Percentiles rank a stretch among this genome's conserved stretches.
Conservation (phyloP, 2,797 vertebrate genomes). For the Erithacus rubecula region DNA sequence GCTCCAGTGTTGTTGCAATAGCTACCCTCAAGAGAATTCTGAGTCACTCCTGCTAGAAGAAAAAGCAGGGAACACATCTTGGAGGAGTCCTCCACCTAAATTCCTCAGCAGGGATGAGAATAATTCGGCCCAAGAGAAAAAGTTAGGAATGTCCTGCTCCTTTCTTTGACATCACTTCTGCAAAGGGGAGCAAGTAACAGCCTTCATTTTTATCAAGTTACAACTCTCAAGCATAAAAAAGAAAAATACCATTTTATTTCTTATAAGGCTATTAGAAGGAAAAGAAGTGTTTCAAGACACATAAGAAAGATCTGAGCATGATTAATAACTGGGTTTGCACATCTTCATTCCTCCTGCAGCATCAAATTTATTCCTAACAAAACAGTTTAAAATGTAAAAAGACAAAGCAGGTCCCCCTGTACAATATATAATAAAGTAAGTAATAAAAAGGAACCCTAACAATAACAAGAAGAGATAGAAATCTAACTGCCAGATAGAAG, state of each 20-base stretch:
- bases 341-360: neutral
- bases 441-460: neutral
- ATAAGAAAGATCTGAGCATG: neutral
- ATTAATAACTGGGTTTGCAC: neutral
- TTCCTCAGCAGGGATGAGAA: neutral
- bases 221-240: neutral
- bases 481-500: neutral
- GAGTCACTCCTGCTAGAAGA: neutral
- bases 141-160: neutral
- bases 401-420: neutral
- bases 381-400: neutral
- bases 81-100: neutral
- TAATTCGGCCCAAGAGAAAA: neutral
- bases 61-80: neutral
- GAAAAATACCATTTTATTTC: neutral
- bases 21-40: constrained; percentile 22
- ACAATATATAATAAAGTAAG: neutral
- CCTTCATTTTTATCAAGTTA: neutral
- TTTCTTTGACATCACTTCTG: neutral
- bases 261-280: neutral
- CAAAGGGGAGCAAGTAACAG: neutral
- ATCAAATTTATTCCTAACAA: neutral
- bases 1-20: constrained; percentile 10
- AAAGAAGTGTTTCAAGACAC: neutral
- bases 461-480: neutral